Evolutionary conservation across 37 sponge, comb jelly and placozoan species (phyloP).

Genomic region (Hormiphora californensis): DNA sequence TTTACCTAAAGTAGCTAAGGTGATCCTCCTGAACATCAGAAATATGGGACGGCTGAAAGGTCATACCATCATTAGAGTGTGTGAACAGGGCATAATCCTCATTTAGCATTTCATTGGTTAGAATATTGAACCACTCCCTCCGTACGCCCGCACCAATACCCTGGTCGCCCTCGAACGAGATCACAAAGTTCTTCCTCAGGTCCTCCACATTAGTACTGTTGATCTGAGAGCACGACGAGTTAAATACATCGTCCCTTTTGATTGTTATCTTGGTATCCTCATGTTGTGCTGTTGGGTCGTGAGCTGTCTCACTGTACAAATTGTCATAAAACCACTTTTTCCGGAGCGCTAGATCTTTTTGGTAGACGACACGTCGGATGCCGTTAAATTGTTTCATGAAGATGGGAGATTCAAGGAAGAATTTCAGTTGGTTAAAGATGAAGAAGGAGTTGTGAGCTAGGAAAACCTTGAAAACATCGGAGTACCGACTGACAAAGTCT

Average conservation of each 20-base stretch:
- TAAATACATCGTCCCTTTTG: conserved; percentile 14
- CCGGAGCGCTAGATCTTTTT: conserved; percentile 55
- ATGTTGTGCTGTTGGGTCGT: conserved; percentile 4
- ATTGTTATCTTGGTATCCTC: conserved; percentile 31
- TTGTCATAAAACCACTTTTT: conserved; percentile 97
- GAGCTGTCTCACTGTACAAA: conserved; percentile 62
- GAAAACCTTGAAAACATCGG: conserved; percentile 46
- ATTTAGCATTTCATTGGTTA: conserved; percentile 85
- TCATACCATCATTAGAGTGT: conserved; percentile 86
- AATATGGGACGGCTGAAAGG: conserved; percentile 89
- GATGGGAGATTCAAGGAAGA: conserved; percentile 38
- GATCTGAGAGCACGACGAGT: conserved; percentile 10
- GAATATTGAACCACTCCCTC: conserved; percentile 86
- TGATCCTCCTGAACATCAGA: conserved; percentile 93
- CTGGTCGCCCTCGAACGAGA: conserved; percentile 45
- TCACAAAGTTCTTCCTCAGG: conserved; percentile 31
- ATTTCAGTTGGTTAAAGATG: conserved; percentile 46
- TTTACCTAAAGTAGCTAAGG: conserved; percentile 92
- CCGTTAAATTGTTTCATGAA: conserved; percentile 47
- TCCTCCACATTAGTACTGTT: conserved; percentile 45
- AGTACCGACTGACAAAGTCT: conserved; percentile 22
- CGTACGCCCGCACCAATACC: conserved; percentile 78
- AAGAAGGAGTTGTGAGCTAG: conserved; percentile 50
- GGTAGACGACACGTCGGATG: conserved; percentile 24
- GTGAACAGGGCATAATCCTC: conserved; percentile 97